Evolutionary conservation across 2,113 vertebrate species (phyloP).

Genomic region (Lagopus leucura): DNA sequence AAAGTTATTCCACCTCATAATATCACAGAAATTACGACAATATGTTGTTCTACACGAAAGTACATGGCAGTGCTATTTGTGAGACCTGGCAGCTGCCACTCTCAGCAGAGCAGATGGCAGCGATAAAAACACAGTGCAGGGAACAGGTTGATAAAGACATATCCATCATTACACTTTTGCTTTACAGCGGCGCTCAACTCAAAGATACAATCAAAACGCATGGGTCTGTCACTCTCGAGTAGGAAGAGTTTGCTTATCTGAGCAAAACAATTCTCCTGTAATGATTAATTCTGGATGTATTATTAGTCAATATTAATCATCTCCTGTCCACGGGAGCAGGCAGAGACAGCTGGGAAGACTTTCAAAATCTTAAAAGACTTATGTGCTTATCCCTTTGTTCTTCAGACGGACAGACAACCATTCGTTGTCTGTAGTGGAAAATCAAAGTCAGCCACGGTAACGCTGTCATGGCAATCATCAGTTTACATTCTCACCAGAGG

Average conservation of each 20-base stretch:
- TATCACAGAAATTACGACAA: slow-evolving; percentile 59
- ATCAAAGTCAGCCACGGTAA: background rate
- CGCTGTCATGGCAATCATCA: background rate
- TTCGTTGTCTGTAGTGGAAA: background rate
- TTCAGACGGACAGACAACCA: background rate
- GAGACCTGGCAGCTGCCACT: slow-evolving; percentile 73
- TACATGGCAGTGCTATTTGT: slow-evolving; percentile 59
- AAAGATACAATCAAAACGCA: slow-evolving; percentile 6
- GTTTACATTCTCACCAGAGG: background rate
- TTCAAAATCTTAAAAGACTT: background rate
- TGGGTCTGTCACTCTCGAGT: background rate
- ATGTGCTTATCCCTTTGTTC: background rate
- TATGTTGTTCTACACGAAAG: slow-evolving; percentile 59
- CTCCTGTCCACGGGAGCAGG: background rate
- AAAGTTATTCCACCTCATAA: slow-evolving; percentile 60
- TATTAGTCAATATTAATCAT: background rate
- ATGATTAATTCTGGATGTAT: background rate
- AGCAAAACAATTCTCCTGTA: background rate
- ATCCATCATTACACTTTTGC: slow-evolving; percentile 35
- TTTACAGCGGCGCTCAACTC: slow-evolving; percentile 38
- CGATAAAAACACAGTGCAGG: slow-evolving; percentile 65
- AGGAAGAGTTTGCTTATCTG: slow-evolving; percentile 4
- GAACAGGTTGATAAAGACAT: slow-evolving; percentile 72
- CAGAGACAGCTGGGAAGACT: background rate
- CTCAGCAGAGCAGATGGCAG: slow-evolving; percentile 66